Evolutionary conservation across 64 coral and sea anemone species (phyloP).

Genomic region (Astreopora myriophthalma): DNA sequence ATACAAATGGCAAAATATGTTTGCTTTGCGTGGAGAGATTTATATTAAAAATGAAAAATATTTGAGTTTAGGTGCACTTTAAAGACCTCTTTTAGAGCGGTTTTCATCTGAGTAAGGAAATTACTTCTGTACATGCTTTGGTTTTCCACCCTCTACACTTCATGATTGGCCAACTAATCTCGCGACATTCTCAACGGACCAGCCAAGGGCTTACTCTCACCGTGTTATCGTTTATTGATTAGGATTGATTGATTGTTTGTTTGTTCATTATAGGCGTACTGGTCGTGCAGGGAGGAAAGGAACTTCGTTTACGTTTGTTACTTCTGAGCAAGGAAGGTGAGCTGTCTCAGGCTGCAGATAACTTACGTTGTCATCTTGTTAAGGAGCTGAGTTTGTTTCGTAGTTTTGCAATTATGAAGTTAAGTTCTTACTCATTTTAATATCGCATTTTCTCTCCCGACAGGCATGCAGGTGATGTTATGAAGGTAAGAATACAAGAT

Average conservation of each 20-base stretch:
- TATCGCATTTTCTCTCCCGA: not conserved
- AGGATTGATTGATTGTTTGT: not conserved
- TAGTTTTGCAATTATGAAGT: not conserved
- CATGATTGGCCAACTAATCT: not conserved
- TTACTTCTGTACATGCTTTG: not conserved
- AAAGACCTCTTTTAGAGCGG: too few species aligned
- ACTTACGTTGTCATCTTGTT: not conserved
- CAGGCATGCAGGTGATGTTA: constrained; percentile 74
- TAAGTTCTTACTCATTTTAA: not conserved
- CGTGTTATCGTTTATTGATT: not conserved
- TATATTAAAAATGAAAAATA: too few species aligned
- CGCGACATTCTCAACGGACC: too few species aligned
- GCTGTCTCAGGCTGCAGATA: not conserved
- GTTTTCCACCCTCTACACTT: not conserved
- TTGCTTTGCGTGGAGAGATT: too few species aligned
- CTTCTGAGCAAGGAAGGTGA: constrained; percentile 95
- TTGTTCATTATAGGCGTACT: constrained; percentile 78
- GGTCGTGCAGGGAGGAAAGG: constrained; percentile 97
- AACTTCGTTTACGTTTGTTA: constrained; percentile 89
- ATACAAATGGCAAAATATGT: too few species aligned
- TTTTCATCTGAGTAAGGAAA: not conserved
- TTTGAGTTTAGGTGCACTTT: too few species aligned
- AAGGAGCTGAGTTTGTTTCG: not conserved
- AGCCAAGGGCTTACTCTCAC: too few species aligned
- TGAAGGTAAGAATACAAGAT: constrained; percentile 58